Evolutionary conservation across 2,888 invertebrate genomes (phyloP).

Genomic region (Diaprepes abbreviatus): DNA sequence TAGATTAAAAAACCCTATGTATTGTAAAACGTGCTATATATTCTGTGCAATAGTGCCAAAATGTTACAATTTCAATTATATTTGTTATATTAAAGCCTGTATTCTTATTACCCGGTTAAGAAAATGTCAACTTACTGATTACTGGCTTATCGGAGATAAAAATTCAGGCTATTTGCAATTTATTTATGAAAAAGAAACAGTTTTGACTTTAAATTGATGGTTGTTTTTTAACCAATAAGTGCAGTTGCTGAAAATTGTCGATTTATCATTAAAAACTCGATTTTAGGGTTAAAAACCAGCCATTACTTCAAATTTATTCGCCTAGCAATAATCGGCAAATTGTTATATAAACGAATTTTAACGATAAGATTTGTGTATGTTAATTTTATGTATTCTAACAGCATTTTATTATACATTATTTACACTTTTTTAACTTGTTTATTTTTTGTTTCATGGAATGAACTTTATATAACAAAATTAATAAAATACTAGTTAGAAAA

Average conservation of each 20-base stretch:
- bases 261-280: background rate
- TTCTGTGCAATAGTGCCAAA: slow-evolving; percentile 59
- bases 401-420: slow-evolving; percentile 49
- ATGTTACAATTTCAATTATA: background rate
- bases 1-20: slow-evolving; percentile 28
- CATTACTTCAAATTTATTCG: slow-evolving; percentile 3
- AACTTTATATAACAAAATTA: slow-evolving; percentile 55
- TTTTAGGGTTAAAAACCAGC: background rate
- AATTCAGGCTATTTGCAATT: background rate
- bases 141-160: background rate
- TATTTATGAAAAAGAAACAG: background rate
- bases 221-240: too few species aligned
- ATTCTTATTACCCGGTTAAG: background rate
- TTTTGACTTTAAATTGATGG: background rate
- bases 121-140: too few species aligned
- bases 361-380: slow-evolving; percentile 49
- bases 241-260: background rate
- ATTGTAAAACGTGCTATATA: slow-evolving; percentile 30
- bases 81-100: background rate
- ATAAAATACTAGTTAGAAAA: slow-evolving; percentile 12
- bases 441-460: slow-evolving; percentile 57
- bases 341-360: slow-evolving; percentile 41
- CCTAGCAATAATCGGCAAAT: slow-evolving; percentile 15
- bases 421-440: slow-evolving; percentile 50
- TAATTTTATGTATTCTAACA: slow-evolving; percentile 51